These are phyloP conservation scores for Lottia gigantea DNA, from an alignment of 2,888 invertebrate genomes.

Conservation along the genomic window DNA sequence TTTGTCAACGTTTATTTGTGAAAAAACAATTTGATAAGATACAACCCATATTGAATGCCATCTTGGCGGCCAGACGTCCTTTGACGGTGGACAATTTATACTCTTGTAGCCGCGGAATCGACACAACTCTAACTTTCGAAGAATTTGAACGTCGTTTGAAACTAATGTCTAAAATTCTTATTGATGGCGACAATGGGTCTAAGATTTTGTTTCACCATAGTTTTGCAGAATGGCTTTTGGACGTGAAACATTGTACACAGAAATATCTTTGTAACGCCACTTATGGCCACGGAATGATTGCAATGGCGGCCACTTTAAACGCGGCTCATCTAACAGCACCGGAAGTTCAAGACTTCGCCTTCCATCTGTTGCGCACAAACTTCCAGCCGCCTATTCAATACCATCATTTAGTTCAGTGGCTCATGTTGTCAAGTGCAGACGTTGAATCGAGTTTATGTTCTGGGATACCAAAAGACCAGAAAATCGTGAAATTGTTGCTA, in stretches of 20 bases:
- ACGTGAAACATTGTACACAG: slow-evolving; percentile 97
- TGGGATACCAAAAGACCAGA: slow-evolving; percentile 62
- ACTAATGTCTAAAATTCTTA: slow-evolving; percentile 70
- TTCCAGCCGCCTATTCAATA: slow-evolving; percentile 61
- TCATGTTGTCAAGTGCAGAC: slow-evolving; percentile 71
- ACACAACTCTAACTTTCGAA: slow-evolving; percentile 75
- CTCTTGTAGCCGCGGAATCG: slow-evolving; percentile 83
- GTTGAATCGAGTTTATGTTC: slow-evolving; percentile 58
- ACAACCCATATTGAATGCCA: slow-evolving; percentile 79
- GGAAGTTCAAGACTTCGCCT: slow-evolving; percentile 71
- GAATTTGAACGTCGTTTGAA: slow-evolving; percentile 58
- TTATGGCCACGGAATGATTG: slow-evolving; percentile 80
- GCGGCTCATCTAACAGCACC: slow-evolving; percentile 65
- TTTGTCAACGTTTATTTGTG: slow-evolving; percentile 92
- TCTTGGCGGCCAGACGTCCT: slow-evolving; percentile 84
- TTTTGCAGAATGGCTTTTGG: slow-evolving; percentile 93
- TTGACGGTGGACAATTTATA: slow-evolving; percentile 81
- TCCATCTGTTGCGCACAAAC: slow-evolving; percentile 69
- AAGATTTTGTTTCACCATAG: slow-evolving; percentile 88
- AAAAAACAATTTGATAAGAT: slow-evolving; percentile 85
- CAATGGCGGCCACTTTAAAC: slow-evolving; percentile 77
- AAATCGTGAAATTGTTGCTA: slow-evolving; percentile 77
- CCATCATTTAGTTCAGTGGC: slow-evolving; percentile 80
- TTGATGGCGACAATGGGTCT: slow-evolving; percentile 78
- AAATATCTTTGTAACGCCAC: slow-evolving; percentile 82